Evolutionary conservation across 2,797 vertebrate species (phyloP).

Genomic region (Gymnocypris eckloni): DNA sequence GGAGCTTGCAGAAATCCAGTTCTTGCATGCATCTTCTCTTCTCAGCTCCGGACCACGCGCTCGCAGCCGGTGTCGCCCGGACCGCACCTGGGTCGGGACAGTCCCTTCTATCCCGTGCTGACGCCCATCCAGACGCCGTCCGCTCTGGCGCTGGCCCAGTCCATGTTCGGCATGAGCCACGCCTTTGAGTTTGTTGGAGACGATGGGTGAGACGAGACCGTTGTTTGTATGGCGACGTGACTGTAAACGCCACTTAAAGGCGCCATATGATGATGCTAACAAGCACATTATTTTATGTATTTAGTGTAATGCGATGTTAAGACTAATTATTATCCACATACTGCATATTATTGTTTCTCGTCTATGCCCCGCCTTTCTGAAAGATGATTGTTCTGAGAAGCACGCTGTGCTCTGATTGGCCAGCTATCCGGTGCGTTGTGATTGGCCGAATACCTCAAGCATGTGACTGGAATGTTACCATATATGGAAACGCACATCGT

Average conservation of each 20-base stretch:
- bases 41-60: constrained; percentile 60
- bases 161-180: constrained; percentile 76
- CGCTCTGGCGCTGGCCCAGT: constrained; percentile 77
- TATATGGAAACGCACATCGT: neutral
- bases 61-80: constrained; percentile 77
- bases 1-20: no score
- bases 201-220: constrained; percentile 69
- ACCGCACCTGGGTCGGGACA: constrained; percentile 66
- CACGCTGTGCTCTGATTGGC: no score
- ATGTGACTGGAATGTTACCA: neutral
- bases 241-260: neutral
- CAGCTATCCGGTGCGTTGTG: neutral
- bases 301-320: no score
- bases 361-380: no score
- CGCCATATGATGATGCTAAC: no score
- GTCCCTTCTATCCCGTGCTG: constrained; percentile 65
- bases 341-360: no score
- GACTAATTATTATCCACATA: no score
- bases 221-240: neutral
- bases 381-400: no score
- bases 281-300: no score
- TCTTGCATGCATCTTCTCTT: neutral
- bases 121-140: constrained; percentile 70
- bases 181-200: constrained; percentile 75
- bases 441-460: neutral